Evolutionary conservation across 2,113 vertebrate species (phyloP), one percentile per base, ranked within the genome.

Genomic region (Polypterus senegalus): DNA sequence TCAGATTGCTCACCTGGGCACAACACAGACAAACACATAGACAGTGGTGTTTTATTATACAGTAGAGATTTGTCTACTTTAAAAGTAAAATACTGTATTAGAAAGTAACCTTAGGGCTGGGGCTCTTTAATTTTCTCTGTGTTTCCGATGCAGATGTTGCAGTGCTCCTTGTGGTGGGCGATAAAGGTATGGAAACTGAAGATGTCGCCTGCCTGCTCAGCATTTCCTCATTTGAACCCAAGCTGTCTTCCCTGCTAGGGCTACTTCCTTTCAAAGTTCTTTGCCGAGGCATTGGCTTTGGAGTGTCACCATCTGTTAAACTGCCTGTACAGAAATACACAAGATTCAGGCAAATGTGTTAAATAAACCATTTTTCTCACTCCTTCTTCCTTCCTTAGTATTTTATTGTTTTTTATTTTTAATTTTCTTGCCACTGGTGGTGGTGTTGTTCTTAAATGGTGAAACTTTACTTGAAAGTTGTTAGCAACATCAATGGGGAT

Each of bases 231-330:
- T 74, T 57, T 66, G 73, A 69, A 45, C 54, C 76, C 4, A n/a
- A 48, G 1, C 62, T 64, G 9, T 77, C 73, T 56, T 82, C 79
- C 6, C 70, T 68, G 3, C 27, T 1, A 1, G 58, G 79, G 61
- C 7, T 65, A 10, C 55, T 78, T 66, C 75, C 69, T 58, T 66
- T 79, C 10, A 81, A 59, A 53, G 62, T 80, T 70, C 86, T 81
- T 49, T 85, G 83, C 11, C 78, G 80, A 65, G 88, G 88, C 69
- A 70, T 88, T 62, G 88, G 89, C 70, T 69, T 89, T 1, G 79
- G 81, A 7, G 67, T 72, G 55, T 73, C 74, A 55, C 70, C 80
- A 44, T 78, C 64, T 6, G 65, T 45, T 59, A 66, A 45, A 61
- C 65, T 59, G 48, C 64, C 81, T 86, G 65, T 52, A 47, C 44